Conservation (phyloP, 2,113 vertebrate species). For the Pavo muticus region DNA sequence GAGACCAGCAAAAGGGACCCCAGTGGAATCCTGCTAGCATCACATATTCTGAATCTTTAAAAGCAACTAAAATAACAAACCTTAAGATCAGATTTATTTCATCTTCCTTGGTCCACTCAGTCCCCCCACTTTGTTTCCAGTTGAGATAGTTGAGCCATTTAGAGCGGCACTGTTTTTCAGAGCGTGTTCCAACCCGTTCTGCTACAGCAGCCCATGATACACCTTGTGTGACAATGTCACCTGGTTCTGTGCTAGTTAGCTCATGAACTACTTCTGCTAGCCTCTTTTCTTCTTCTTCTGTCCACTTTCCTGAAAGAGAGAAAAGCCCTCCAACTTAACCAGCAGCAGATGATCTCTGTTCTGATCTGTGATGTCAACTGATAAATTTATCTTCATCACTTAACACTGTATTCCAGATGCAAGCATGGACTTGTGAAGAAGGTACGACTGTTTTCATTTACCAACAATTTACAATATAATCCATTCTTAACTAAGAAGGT, state of each 20-base stretch:
- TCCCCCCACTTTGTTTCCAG: slow-evolving; percentile 99
- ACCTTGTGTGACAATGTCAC: slow-evolving; percentile 94
- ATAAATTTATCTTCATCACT: not conserved
- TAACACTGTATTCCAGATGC: not conserved
- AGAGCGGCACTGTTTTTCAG: slow-evolving; percentile 98
- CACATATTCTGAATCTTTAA: not conserved
- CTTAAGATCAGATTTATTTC: slow-evolving; percentile 93
- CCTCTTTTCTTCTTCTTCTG: slow-evolving; percentile 93
- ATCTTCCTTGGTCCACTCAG: slow-evolving; percentile 98
- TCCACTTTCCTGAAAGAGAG: slow-evolving; percentile 91
- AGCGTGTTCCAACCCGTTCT: slow-evolving; percentile 92
- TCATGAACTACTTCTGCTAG: slow-evolving; percentile 96
- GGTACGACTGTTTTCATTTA: not conserved
- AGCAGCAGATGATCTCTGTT: not conserved
- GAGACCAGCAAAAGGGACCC: slow-evolving; percentile 49
- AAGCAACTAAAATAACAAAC: slow-evolving; percentile 74
- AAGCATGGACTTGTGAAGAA: not conserved
- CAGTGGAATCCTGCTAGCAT: slow-evolving; percentile 13
- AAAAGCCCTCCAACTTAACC: not conserved
- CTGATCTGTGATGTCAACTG: accelerated
- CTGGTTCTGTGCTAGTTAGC: slow-evolving; percentile 91
- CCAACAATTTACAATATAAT: not conserved
- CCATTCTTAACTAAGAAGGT: not conserved
- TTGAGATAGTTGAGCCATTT: slow-evolving; percentile 99
- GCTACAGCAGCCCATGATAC: slow-evolving; percentile 98